These are phyloP conservation scores for Cyphomyrus discorhynchus DNA, from an alignment of 2,113 vertebrate species.

Conservation along the genomic window DNA sequence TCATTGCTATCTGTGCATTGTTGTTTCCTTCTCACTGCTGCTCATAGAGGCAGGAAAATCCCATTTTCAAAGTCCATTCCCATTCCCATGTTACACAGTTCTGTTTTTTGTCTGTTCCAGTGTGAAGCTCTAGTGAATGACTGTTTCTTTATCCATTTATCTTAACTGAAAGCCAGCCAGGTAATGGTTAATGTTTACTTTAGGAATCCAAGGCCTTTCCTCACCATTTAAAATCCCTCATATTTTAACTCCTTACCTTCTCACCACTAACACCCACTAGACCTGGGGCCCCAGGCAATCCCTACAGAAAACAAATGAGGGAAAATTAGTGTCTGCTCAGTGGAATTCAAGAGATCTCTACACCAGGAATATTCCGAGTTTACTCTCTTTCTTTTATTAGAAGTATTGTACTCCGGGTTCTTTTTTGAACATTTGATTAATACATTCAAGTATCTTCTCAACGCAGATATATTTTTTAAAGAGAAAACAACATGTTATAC, in stretches of 20 bases:
- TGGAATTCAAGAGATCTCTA: not conserved
- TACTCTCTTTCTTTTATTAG: not conserved
- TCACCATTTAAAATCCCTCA: not conserved
- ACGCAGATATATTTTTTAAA: not conserved
- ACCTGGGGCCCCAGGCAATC: not conserved
- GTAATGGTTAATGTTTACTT: not conserved
- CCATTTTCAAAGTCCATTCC: not conserved
- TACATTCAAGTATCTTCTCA: not conserved
- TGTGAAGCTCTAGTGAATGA: not conserved
- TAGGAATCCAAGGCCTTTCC: not conserved
- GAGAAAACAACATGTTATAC: not conserved
- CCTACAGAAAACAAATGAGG: not conserved
- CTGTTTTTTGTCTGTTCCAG: not conserved
- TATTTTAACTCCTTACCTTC: not conserved
- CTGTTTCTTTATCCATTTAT: not conserved
- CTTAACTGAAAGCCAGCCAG: not conserved
- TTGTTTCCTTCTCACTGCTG: not conserved
- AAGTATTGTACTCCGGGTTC: not conserved
- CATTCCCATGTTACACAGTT: not conserved
- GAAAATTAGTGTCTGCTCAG: not conserved
- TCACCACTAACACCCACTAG: not conserved
- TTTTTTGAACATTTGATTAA: not conserved
- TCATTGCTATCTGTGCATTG: not conserved
- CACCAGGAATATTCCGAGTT: not conserved
- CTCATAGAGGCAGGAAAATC: not conserved